phyloP scores from a whole-genome alignment of 1,140 invertebrate species.

The Teleogryllus occipitalis region DNA sequence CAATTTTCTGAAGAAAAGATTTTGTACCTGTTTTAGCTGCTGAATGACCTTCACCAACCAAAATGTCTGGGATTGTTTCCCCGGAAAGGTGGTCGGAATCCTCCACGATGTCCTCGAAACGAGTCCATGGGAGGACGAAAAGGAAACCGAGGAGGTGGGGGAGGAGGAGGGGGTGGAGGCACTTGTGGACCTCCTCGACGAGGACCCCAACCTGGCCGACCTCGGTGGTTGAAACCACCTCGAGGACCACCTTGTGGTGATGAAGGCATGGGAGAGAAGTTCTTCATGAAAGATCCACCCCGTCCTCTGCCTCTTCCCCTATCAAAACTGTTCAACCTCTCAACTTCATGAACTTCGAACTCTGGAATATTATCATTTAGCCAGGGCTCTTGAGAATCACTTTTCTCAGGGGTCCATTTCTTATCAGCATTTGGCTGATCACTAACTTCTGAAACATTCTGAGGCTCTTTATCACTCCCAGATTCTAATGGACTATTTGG shows the following conservation, averaged over 20 bases:
- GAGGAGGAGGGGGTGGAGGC: conserved; percentile 14
- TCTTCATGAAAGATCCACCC: conserved; percentile 9
- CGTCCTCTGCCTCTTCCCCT: conserved; percentile 9
- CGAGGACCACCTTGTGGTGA: conserved; percentile 8
- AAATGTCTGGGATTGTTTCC: conserved; percentile 14
- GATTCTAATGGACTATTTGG: not conserved
- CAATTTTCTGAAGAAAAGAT: not conserved
- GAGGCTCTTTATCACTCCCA: not conserved
- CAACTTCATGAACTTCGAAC: conserved; percentile 7
- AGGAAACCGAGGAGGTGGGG: conserved; percentile 11
- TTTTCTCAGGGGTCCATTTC: not conserved
- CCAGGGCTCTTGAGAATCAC: conserved; percentile 9
- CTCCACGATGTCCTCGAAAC: conserved; percentile 14
- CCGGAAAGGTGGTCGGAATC: conserved; percentile 17
- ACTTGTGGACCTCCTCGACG: conserved; percentile 9
- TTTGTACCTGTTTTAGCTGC: not conserved
- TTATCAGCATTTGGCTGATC: not conserved
- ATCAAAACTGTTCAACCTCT: conserved; percentile 4
- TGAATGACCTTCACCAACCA: conserved; percentile 12
- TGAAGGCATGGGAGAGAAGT: conserved; percentile 1
- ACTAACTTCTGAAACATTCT: not conserved
- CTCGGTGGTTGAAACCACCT: conserved; percentile 12
- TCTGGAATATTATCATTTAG: conserved; percentile 17
- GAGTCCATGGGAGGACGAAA: conserved; percentile 12
- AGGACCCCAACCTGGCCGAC: conserved; percentile 15